Base-by-base conservation (phyloP, 2,797 vertebrate genomes). In the Cygnus olor region DNA sequence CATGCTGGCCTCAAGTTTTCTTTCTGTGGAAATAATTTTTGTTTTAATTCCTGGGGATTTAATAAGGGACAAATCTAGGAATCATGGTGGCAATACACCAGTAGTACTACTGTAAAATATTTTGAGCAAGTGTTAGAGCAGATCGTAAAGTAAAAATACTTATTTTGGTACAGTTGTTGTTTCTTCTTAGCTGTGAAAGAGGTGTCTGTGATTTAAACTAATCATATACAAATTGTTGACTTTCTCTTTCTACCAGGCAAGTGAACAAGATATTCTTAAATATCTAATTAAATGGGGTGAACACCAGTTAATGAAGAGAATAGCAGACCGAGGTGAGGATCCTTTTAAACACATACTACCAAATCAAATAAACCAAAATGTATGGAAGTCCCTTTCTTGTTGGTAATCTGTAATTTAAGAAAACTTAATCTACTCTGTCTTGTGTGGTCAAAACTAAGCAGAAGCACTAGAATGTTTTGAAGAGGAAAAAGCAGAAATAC, bases 221-320 rank as follows among this genome's bases (percentile, higher is more conserved):
- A 87, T 32, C 27, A 47, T 65, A 9, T 28, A 21, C 14, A 72
- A 36, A 38, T 90, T 60, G 71, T 34, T 80, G 53, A 68, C 45
- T 96, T 95, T 44, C 11, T 86, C 36, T 92, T 96, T 97, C 88
- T 96, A 17, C 95, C 91, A 99, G 99, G 99, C 99, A 97, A 99
- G 99, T 95, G 99, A 99, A 97, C 99, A 99, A 98, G 99, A 99
- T 98, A 98, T 99, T 97, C 98, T 99, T 93, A 99, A 99, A 97
- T 99, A 99, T 95, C 98, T 99, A 96, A 98, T 99, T 97, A 99
- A 99, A 97, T 99, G 99, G 99, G 99, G 99, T 91, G 99, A 99
- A 91, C 99, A 99, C 97, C 99, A 99, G 95, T 97, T 99, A 97
- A 99, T 99, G 98, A 99, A 99, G 98, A 99, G 99, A 98, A 99